phyloP scores from a whole-genome alignment of 2,113 vertebrate species.

The Rhynchomys soricoides region DNA sequence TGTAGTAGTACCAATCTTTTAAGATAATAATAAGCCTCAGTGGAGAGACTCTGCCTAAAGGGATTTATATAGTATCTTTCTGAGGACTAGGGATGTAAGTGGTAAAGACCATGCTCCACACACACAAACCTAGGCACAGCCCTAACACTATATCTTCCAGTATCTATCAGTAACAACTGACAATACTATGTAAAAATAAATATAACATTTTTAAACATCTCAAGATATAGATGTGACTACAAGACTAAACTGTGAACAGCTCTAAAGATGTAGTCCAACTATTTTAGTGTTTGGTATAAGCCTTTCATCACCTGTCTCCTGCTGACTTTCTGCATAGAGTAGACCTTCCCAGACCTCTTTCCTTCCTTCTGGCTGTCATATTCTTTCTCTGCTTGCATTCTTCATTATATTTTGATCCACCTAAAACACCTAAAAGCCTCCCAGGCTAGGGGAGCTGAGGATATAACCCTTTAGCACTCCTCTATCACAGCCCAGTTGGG shows the following conservation, averaged over 20 bases:
- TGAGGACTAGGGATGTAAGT: background rate
- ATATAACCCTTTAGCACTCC: background rate
- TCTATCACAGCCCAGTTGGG: background rate
- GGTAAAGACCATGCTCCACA: background rate
- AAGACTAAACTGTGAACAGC: background rate
- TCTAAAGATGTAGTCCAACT: background rate
- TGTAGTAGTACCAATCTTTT: background rate
- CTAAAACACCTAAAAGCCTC: background rate
- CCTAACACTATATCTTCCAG: background rate
- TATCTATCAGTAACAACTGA: background rate
- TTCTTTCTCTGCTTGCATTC: background rate
- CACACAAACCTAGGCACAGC: background rate
- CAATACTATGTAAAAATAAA: background rate
- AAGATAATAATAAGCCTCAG: background rate
- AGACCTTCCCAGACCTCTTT: background rate
- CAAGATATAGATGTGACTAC: background rate
- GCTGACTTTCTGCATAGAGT: background rate
- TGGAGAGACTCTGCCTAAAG: background rate
- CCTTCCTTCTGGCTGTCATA: background rate
- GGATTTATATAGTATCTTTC: background rate
- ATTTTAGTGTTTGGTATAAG: background rate
- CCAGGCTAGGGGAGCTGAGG: background rate
- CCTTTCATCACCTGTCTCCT: background rate
- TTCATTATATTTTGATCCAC: background rate
- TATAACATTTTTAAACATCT: conserved; percentile 8